phyloP scores from a whole-genome alignment of 2,113 vertebrate species.

The Muscicapa adusta region DNA sequence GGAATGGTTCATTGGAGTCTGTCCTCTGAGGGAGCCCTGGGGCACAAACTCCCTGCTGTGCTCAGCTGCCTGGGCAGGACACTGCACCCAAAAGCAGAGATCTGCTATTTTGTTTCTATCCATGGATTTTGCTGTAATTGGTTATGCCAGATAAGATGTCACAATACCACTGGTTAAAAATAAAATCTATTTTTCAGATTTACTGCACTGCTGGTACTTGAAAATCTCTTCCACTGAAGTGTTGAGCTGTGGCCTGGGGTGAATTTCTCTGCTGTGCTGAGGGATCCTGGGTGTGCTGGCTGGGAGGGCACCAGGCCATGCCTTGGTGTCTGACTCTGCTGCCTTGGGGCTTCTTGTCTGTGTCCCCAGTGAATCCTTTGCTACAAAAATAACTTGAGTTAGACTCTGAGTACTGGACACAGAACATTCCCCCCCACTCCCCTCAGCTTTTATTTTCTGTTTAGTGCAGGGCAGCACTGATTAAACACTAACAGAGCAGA shows the following conservation, averaged over 20 bases:
- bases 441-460: background rate
- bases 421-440: too few relatives aligned
- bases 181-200: conserved; percentile 82
- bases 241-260: background rate
- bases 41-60: conserved; percentile 17
- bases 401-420: background rate
- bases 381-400: background rate
- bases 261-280: background rate
- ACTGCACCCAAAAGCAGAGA: conserved; percentile 5
- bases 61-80: background rate
- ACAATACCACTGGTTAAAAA: conserved; percentile 77
- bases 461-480: background rate
- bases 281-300: background rate
- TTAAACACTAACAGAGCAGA: fast-evolving
- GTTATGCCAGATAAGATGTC: conserved; percentile 70
- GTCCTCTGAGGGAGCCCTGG: background rate
- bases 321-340: background rate
- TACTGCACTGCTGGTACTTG: conserved; percentile 38
- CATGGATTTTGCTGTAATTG: conserved; percentile 70
- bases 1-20: background rate
- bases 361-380: background rate
- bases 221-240: background rate
- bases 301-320: background rate
- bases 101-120: conserved; percentile 60
- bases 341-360: fast-evolving